Evolutionary conservation across 1,140 invertebrate species (phyloP).

Genomic region (Littorina saxatilis): DNA sequence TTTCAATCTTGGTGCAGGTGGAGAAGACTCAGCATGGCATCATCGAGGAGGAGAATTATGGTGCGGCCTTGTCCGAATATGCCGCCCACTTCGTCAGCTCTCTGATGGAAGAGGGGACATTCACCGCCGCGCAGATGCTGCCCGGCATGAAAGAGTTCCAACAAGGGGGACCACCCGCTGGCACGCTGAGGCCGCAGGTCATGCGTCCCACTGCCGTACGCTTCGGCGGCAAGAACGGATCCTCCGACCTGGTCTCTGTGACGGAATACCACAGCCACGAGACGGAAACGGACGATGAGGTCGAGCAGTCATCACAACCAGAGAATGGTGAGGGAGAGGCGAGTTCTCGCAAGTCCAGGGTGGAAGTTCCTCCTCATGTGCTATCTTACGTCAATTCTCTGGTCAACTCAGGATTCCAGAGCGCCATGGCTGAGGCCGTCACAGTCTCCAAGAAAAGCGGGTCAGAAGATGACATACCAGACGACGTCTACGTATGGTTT

Average conservation of each 20-base stretch:
- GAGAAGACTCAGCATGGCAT: slow-evolving; percentile 60
- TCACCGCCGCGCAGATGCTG: slow-evolving; percentile 42
- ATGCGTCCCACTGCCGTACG: neutral
- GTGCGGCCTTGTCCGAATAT: slow-evolving; percentile 56
- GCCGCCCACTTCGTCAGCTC: slow-evolving; percentile 54
- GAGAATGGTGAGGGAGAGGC: neutral
- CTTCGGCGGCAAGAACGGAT: neutral
- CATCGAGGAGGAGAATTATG: slow-evolving; percentile 63
- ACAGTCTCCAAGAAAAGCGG: neutral
- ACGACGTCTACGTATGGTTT: slow-evolving; percentile 47
- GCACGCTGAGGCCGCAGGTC: neutral
- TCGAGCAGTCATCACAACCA: too few species aligned
- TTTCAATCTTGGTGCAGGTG: slow-evolving; percentile 22
- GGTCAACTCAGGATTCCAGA: slow-evolving; percentile 2
- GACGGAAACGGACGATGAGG: neutral
- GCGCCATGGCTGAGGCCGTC: slow-evolving; percentile 25
- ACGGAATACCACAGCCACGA: neutral
- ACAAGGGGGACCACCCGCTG: slow-evolving; percentile 1
- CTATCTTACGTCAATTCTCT: slow-evolving; percentile 14
- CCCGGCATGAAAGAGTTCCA: slow-evolving; percentile 42
- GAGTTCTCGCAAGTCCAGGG: neutral
- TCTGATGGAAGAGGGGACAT: slow-evolving; percentile 59
- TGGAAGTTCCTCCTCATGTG: neutral
- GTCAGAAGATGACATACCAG: slow-evolving; percentile 37
- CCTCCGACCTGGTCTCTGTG: neutral